Evolutionary conservation across 1,140 invertebrate species (phyloP).

Genomic region (Drosophila sucinea): DNA sequence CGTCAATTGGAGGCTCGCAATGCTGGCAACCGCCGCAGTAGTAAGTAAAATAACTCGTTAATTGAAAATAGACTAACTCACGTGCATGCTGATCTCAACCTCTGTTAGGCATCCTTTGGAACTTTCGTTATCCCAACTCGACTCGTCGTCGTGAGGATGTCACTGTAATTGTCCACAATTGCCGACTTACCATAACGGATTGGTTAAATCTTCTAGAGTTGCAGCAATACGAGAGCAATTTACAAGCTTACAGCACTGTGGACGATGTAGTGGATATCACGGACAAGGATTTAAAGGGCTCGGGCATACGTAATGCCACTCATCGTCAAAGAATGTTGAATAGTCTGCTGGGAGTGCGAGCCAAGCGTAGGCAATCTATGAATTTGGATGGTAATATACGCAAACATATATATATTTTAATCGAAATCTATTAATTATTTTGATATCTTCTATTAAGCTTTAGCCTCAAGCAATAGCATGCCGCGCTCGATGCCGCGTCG

Average conservation of each 20-base stretch:
- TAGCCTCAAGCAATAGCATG: constrained; percentile 34
- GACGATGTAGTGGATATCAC: constrained; percentile 85
- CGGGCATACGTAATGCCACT: constrained; percentile 86
- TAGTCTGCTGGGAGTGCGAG: constrained; percentile 86
- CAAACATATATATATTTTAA: not conserved
- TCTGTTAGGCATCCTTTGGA: constrained; percentile 74
- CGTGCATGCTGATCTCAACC: too few relatives aligned
- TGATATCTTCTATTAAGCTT: not conserved
- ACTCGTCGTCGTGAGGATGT: constrained; percentile 59
- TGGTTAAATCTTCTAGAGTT: constrained; percentile 76
- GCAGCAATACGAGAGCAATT: constrained; percentile 78
- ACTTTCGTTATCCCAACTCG: constrained; percentile 72
- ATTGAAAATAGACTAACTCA: too few relatives aligned
- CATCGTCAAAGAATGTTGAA: constrained; percentile 87
- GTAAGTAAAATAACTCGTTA: too few relatives aligned
- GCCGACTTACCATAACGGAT: constrained; percentile 63
- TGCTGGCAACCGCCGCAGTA: constrained; percentile 59
- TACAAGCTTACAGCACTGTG: constrained; percentile 84
- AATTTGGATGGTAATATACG: constrained; percentile 65
- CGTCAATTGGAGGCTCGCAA: constrained; percentile 52
- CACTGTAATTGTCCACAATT: constrained; percentile 72
- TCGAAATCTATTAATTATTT: not conserved
- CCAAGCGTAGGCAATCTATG: constrained; percentile 83
- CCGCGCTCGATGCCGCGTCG: constrained; percentile 46
- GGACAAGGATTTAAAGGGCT: constrained; percentile 86